Percentiles rank a stretch among this genome's conserved stretches.
Evolutionary conservation across 1,140 invertebrate species (phyloP).

Genomic region (Glomeris maerens): DNA sequence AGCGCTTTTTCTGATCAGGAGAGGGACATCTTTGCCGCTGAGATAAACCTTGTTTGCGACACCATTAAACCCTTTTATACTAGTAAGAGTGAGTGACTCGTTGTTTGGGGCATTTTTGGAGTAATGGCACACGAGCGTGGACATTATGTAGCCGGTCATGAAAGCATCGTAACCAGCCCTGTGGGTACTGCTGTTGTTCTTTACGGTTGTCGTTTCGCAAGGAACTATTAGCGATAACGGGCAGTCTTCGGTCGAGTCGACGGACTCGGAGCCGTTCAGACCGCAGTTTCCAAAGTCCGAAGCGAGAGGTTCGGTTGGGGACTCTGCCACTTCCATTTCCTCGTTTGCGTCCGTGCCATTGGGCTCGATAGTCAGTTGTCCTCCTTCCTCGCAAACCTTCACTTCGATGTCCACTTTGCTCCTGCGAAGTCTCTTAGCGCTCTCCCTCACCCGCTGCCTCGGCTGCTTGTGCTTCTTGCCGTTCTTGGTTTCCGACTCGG

Average conservation of each 20-base stretch:
- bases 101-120: no score
- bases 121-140: no score
- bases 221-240: neutral
- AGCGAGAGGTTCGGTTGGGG: neutral
- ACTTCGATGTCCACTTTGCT: neutral
- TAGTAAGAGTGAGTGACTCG: no score
- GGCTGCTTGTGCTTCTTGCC: conserved; percentile 13
- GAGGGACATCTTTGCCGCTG: conserved; percentile 29
- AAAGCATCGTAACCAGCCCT: conserved; percentile 36
- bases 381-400: neutral
- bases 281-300: neutral
- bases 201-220: neutral
- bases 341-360: neutral
- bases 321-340: neutral
- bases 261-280: neutral
- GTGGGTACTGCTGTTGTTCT: conserved; percentile 21
- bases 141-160: conserved; percentile 35
- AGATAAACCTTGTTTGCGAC: conserved; percentile 29
- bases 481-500: conserved; percentile 15
- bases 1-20: conserved; percentile 27
- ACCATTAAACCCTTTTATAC: no score
- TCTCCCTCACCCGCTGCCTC: no score
- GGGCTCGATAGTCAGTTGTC: conserved; percentile 4
- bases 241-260: neutral
- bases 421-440: neutral